Evolutionary conservation across 92 coral and sea anemone genomes (phyloP).

Genomic region (Bergia puertoricense): DNA sequence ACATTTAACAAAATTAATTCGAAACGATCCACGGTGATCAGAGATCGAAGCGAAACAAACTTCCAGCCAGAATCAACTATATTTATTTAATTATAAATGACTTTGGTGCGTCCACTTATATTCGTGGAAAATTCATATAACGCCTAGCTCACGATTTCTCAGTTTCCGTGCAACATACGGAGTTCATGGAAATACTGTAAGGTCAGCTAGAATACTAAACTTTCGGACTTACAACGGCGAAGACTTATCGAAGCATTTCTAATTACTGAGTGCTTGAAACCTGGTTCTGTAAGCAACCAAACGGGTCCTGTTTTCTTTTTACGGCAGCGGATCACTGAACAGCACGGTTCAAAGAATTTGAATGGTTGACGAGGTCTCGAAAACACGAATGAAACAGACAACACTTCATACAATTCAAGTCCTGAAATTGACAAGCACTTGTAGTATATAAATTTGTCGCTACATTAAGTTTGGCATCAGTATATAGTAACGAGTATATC

Average conservation of each 20-base stretch:
- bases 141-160: neutral
- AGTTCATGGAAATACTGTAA: neutral
- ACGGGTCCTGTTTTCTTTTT: neutral
- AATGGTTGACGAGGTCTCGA: neutral
- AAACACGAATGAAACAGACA: neutral
- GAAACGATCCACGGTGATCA: conserved; percentile 8
- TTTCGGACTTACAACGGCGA: neutral
- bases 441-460: neutral
- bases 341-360: neutral
- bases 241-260: neutral
- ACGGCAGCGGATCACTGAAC: neutral
- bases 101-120: conserved; percentile 19
- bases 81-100: conserved; percentile 40
- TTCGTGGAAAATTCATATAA: neutral
- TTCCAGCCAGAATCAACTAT: conserved; percentile 6
- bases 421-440: neutral
- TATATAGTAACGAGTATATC: neutral
- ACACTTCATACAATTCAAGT: neutral
- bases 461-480: neutral
- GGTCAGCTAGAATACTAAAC: neutral
- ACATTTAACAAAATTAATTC: neutral
- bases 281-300: neutral
- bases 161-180: neutral
- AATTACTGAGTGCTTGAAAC: neutral
- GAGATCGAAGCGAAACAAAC: neutral